Evolutionary conservation across 2,113 vertebrate genomes (phyloP).

Genomic region (Brachyhypopomus occidentalis): DNA sequence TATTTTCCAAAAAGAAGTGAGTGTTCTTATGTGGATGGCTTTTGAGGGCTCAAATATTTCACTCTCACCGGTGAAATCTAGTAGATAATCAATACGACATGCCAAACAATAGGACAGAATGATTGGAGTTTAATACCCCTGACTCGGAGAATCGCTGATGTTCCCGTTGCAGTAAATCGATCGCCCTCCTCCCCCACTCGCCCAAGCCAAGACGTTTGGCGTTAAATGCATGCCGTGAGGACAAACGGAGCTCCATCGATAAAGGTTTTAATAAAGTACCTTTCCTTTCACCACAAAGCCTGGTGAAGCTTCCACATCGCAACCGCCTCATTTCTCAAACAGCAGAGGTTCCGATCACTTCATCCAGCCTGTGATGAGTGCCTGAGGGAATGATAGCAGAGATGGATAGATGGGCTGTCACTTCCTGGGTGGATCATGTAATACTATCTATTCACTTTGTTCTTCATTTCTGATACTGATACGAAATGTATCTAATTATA

Average conservation of each 20-base stretch:
- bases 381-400: constrained; percentile 40
- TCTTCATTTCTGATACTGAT: constrained; percentile 34
- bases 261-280: constrained; percentile 26
- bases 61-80: constrained; percentile 69
- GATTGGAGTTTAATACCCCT: constrained; percentile 79
- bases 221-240: constrained; percentile 55
- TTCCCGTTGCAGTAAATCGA: constrained; percentile 76
- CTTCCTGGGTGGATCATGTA: constrained; percentile 33
- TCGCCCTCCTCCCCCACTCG: constrained; percentile 49
- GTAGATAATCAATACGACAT: constrained; percentile 81
- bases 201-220: constrained; percentile 53
- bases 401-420: constrained; percentile 54
- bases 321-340: constrained; percentile 22
- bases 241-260: constrained; percentile 59
- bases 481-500: constrained; percentile 43
- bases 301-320: constrained; percentile 2
- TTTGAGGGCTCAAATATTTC: constrained; percentile 73
- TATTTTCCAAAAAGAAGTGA: constrained; percentile 67
- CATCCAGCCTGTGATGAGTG: constrained; percentile 33
- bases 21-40: constrained; percentile 60
- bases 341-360: constrained; percentile 10
- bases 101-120: constrained; percentile 75
- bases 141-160: constrained; percentile 74
- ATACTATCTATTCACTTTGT: constrained; percentile 44
- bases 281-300: constrained; percentile 19